Base-by-base conservation (phyloP, 2,113 vertebrate species). In the Poeciliopsis prolifica region DNA sequence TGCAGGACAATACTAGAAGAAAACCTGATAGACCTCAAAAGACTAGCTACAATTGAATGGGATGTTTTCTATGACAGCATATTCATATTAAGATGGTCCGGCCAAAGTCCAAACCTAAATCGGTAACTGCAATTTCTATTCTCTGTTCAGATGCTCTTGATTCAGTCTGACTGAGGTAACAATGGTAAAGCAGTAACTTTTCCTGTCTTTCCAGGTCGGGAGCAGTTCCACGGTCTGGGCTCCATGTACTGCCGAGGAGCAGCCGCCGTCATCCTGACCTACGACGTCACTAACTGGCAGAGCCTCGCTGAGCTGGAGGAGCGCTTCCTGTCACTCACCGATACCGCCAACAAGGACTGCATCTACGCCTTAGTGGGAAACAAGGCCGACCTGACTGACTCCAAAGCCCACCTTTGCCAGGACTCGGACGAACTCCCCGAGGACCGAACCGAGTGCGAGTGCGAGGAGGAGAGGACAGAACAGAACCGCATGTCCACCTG, bases 161-260 rank as follows among this genome's bases (percentile, higher is more conserved):
- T n/a, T 0, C 22, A 24, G 24, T 58, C 51, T 3, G 24, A 24
- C 51, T 58, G 24, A 58, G 51, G 24, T 58, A 9, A 58, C 24
- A 3, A n/a, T n/a, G 24, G 24, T 22, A 15, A 51, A 19, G 10
- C 31, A 28, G 60, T 35, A 60, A 33, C 69, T 62, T 40, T 13
- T 70, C 74, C 72, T 84, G 64, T 84, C 71, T 85, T 67, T 48
- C 74, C 93, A 99, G 98, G 98, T 75, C 94, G 97, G 11, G 97
- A 99, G 79, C 97, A 98, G 92, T 99, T 99, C 82, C 98, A 99
- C 0, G 97, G 98, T 24, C 92, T 99, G 19, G 98, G 98, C 54
- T 99, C 98, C 2, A 96, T 99, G 98, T 99, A 99, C 92, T 99
- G 98, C 79, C 92, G 97, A 15, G 96, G 97, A 0, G 98, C 98